These are phyloP conservation scores for Ctenopoma multispine DNA, from an alignment of 2,797 vertebrate species.

Conservation along the genomic window DNA sequence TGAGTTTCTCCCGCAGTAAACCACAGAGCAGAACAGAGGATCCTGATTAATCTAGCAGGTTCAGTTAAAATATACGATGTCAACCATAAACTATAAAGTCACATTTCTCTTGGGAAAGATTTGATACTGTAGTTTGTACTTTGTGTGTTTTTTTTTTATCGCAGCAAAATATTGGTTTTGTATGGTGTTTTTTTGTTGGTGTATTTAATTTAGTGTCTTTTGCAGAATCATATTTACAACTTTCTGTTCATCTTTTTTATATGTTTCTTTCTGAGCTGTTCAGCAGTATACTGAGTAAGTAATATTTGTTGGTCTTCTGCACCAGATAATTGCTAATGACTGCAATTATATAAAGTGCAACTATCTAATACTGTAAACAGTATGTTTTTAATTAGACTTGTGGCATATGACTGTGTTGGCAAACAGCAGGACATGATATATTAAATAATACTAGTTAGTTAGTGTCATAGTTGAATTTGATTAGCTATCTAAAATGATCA, in stretches of 20 bases:
- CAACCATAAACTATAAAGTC: conserved; percentile 22
- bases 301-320: background rate
- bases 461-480: background rate
- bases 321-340: conserved; percentile 3
- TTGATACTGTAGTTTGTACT: background rate
- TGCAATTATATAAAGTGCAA: background rate
- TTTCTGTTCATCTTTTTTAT: background rate
- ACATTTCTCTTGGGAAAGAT: background rate
- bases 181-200: background rate
- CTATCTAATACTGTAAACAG: background rate
- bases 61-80: conserved; percentile 38
- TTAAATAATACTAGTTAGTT: background rate
- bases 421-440: conserved; percentile 7
- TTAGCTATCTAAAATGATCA: background rate
- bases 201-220: background rate
- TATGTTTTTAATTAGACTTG: conserved; percentile 14
- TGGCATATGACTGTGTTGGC: background rate
- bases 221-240: background rate
- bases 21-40: conserved; percentile 31
- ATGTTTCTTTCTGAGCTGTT: background rate
- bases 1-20: conserved; percentile 41
- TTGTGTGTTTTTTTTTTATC: background rate
- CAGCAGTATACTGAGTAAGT: background rate
- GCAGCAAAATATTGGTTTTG: background rate
- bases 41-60: conserved; percentile 46